Base-by-base conservation (phyloP, 2,888 invertebrate genomes). In the Corythucha ciliata region DNA sequence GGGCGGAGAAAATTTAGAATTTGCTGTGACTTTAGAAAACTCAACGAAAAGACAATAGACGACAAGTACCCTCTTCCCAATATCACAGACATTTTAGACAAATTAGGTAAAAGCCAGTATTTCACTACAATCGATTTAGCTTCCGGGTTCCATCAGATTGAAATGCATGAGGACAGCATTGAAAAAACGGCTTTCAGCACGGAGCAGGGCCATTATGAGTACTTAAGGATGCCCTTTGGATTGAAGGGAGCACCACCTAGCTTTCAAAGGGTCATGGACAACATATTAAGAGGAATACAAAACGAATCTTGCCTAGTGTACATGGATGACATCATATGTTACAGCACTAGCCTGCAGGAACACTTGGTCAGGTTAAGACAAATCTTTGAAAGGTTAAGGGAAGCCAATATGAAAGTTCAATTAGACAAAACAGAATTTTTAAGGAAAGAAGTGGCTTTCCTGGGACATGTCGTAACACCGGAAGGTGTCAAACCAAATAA, bases 121-220 rank as follows among this genome's bases (percentile, higher is more conserved):
- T 62, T 62, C 27, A 54, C 58, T 1, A 57, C 56, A 1, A 54
- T 63, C 4, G 60, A 63, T 36, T 39, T 62, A 0, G 57, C 57
- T 7, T 48, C 46, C 12, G 62, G 63, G 1, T 62, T 59, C 33
- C 60, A 62, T 25, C 61, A 61, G 45, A 59, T 62, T n/a, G 55
- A 59, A 20, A 25, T 53, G 29, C 20, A 29, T 8, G 20, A 32
- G 4, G 27, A 24, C 2, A 24, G 24, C 18, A 16, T 39, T 6
- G 14, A 8, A 6, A 54, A 47, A 48, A 54, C 51, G 4, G 51
- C 46, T 10, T 54, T 52, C 36, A 51, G 45, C 37, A 52, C 51
- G 4, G 45, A 50, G 16, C 39, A 21, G 2, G 45, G 45, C 16
- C 54, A 54, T 22, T 44, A 37, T 16, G 33, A 54, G 25, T 54